Evolutionary conservation across 2,888 invertebrate species (phyloP).

Genomic region (Malthinus flaveolus): DNA sequence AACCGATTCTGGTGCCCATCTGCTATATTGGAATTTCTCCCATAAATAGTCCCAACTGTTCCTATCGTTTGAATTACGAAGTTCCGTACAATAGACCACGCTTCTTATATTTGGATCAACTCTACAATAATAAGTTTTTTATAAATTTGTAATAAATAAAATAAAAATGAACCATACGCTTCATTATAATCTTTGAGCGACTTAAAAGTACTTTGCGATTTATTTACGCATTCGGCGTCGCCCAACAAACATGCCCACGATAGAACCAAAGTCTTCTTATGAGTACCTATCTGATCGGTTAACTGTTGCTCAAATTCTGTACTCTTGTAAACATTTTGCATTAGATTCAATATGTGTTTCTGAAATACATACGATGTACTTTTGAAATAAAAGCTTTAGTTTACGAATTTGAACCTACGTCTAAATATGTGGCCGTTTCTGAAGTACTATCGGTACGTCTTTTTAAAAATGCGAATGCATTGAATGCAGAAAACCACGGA

Average conservation of each 20-base stretch:
- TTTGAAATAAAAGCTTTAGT: neutral
- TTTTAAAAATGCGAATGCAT: constrained; percentile 51
- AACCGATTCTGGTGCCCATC: constrained; percentile 71
- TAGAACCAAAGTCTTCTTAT: constrained; percentile 63
- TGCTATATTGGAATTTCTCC: constrained; percentile 58
- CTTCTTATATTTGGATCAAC: constrained; percentile 67
- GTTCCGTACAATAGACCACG: constrained; percentile 75
- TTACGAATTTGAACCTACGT: neutral
- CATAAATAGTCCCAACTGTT: constrained; percentile 69
- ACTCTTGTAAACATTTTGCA: constrained; percentile 30
- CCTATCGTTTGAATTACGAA: constrained; percentile 56
- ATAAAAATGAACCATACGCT: constrained; percentile 37
- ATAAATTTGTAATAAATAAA: neutral
- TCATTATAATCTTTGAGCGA: constrained; percentile 42
- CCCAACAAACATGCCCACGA: constrained; percentile 68
- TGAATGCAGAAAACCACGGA: constrained; percentile 76
- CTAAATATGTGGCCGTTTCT: constrained; percentile 37
- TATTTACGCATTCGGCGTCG: constrained; percentile 60
- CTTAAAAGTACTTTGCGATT: constrained; percentile 54
- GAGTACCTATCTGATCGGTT: constrained; percentile 57
- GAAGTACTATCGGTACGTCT: constrained; percentile 40
- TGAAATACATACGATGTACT: constrained; percentile 2
- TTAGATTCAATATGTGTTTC: constrained; percentile 27
- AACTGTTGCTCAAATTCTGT: constrained; percentile 31
- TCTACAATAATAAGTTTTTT: constrained; percentile 45